Evolutionary conservation across 2,888 invertebrate genomes (phyloP).

Genomic region (Endomychus coccineus): DNA sequence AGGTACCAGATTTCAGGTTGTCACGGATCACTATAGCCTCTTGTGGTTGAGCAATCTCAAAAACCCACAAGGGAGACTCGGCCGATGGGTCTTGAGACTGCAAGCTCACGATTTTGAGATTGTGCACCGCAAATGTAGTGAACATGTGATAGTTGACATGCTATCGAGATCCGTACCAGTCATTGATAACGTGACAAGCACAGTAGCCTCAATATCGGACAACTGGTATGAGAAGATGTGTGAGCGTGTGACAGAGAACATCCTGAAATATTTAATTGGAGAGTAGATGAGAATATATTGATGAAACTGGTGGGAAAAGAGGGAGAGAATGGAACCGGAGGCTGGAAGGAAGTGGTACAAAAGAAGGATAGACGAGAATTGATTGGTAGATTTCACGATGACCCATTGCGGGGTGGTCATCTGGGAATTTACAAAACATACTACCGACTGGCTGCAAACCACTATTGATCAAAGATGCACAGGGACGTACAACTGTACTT

Average conservation of each 20-base stretch:
- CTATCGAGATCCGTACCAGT: too few relatives aligned
- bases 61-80: constrained; percentile 19
- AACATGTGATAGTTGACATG: constrained; percentile 16
- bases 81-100: constrained; percentile 21
- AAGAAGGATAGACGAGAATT: constrained; percentile 10
- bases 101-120: constrained; percentile 22
- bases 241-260: too few relatives aligned
- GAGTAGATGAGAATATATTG: too few relatives aligned
- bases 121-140: constrained; percentile 16
- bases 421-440: constrained; percentile 25
- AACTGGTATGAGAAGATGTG: too few relatives aligned
- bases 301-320: too few relatives aligned
- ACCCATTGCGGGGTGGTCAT: constrained; percentile 26
- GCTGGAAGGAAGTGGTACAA: constrained; percentile 18
- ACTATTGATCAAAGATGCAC: constrained; percentile 29
- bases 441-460: constrained; percentile 13
- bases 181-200: too few relatives aligned
- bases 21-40: constrained; percentile 19
- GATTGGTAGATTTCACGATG: constrained; percentile 24
- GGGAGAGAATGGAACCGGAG: too few relatives aligned
- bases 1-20: constrained; percentile 17
- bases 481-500: constrained; percentile 24
- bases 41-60: constrained; percentile 13
- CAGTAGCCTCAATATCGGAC: too few relatives aligned
- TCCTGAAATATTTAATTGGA: too few relatives aligned